Conservation (phyloP, 53 echinoderm and acorn worm species). For the Holothuria leucospilota region DNA sequence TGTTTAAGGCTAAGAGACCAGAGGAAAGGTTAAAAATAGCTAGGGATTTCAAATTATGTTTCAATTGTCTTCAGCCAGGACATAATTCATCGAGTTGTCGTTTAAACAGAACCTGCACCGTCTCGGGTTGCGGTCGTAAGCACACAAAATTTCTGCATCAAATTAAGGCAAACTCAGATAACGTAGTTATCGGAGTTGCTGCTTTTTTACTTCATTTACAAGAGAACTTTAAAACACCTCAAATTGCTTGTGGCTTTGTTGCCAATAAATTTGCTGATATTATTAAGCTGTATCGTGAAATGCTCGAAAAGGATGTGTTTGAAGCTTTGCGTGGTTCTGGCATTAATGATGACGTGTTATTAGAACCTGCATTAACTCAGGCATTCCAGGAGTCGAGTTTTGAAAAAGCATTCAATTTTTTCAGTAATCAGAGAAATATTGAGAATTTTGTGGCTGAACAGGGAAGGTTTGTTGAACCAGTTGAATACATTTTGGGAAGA, state of each 20-base stretch:
- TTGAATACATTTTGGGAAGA: slow-evolving; percentile 16
- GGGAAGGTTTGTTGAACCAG: background rate
- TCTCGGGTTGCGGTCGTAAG: too few relatives aligned
- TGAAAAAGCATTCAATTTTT: background rate
- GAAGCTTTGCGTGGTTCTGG: slow-evolving; percentile 1
- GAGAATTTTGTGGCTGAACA: background rate
- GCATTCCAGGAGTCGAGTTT: background rate
- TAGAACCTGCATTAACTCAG: slow-evolving; percentile 30
- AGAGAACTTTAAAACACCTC: too few relatives aligned
- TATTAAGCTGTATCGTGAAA: background rate
- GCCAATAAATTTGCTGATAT: slow-evolving; percentile 45
- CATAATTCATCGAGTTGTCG: too few relatives aligned
- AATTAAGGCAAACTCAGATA: too few relatives aligned
- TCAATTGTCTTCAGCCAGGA: too few relatives aligned
- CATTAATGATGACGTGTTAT: background rate
- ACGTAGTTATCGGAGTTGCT: too few relatives aligned
- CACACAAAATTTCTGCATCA: too few relatives aligned
- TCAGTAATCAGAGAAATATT: background rate
- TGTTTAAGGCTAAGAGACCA: too few relatives aligned
- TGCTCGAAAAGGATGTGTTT: slow-evolving; percentile 5
- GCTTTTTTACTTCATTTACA: too few relatives aligned
- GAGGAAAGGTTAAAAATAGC: too few relatives aligned
- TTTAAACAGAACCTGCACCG: too few relatives aligned
- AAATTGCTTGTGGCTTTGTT: slow-evolving; percentile 30
- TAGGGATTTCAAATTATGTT: too few relatives aligned